Percentiles rank a stretch among this genome's conserved stretches.
Conservation (phyloP, 1,140 invertebrate genomes). For the Pollicipes pollicipes region DNA sequence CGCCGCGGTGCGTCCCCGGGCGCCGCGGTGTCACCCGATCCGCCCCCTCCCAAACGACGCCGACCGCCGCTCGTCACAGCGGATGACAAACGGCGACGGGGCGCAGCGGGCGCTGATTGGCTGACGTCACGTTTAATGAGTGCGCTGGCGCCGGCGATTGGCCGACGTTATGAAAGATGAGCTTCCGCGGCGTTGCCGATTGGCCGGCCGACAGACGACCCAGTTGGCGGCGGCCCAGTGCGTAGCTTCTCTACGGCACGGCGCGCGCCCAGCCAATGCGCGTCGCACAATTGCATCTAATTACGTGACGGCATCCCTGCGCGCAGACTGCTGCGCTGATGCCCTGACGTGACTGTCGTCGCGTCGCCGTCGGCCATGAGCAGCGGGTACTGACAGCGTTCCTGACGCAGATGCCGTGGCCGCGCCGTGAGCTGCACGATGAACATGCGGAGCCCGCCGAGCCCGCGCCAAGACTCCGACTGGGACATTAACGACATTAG, state of each 20-base stretch:
- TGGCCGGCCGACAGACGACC: slow-evolving; percentile 10
- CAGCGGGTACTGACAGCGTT: background rate
- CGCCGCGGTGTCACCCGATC: too few species aligned
- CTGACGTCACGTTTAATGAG: slow-evolving; percentile 3
- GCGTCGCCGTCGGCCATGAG: too few species aligned
- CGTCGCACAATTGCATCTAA: background rate
- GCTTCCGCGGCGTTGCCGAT: slow-evolving; percentile 7
- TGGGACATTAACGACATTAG: background rate
- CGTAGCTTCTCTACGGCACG: background rate
- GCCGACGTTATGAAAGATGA: background rate
- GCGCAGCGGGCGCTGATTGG: background rate
- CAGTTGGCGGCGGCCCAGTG: background rate
- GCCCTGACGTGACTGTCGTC: background rate
- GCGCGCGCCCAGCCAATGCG: background rate
- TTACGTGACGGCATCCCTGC: background rate
- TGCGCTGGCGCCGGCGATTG: background rate
- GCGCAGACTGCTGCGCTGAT: background rate
- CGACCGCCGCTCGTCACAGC: too few species aligned
- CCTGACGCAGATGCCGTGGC: background rate
- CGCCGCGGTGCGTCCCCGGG: too few species aligned
- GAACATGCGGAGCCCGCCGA: background rate
- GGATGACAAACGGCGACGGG: background rate
- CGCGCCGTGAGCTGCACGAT: background rate
- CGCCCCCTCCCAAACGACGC: too few species aligned
- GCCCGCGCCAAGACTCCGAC: background rate